Evolutionary conservation across 2,113 vertebrate species (phyloP), one percentile per base, ranked within the genome.

Genomic region (Gasterosteus aculeatus): DNA sequence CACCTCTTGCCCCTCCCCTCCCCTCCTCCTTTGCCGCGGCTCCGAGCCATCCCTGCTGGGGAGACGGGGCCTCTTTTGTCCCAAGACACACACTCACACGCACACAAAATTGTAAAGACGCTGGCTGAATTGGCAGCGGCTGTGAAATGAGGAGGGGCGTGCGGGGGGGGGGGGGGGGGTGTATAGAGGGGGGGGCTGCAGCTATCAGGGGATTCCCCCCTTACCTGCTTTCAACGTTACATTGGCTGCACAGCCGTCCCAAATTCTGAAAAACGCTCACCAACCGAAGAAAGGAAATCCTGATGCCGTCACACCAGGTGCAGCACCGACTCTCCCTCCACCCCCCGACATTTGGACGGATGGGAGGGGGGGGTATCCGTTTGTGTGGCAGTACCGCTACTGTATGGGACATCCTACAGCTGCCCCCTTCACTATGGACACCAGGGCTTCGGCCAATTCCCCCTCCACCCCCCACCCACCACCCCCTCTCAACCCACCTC

Each of bases 1-100:
- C 59, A 67, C 71, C 71, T 80, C 80, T 72, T 35, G 31, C 75
- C 83, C 72, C 61, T 18, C 44, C 38, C 67, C 14, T 63, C 84
- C 78, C 66, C 75, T 76, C 83, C 75, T 78, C 83, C 80, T 83
- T 77, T 81, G 78, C 82, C 81, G 82, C 82, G 65, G 67, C 78
- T 90, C 90, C 74, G 86, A 89, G 86, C 87, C 81, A 75, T 90
- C 91, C 90, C 89, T 80, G 81, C 69, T 75, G 77, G 85, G 85
- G 82, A 87, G 80, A 9, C 65, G 82, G 71, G 88, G 85, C 78
- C 82, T 92, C 92, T 85, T 94, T 94, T 94, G 92, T 94, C 91
- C 92, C 74, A 83, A 85, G 81, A 86, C 71, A 75, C 77, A 68
- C 77, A 75, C 65, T 63, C 72, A n/a, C 49, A 68, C 58, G 69